Evolutionary conservation across 64 coral and sea anemone species (phyloP).

Genomic region (Pocillopora damicornis): DNA sequence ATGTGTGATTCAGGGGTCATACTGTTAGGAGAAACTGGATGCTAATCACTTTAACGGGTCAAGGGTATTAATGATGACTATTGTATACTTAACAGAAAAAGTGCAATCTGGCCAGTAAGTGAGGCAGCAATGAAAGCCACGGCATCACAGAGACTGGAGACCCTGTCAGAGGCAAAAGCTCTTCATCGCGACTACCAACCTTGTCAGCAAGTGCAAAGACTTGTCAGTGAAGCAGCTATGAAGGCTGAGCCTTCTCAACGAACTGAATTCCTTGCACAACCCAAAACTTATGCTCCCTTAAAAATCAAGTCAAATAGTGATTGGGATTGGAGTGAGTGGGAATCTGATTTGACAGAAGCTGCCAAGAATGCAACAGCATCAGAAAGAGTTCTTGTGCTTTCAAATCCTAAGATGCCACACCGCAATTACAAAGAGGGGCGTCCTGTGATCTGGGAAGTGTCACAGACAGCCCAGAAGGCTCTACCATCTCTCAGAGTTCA

Average conservation of each 20-base stretch:
- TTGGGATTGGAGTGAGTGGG: slow-evolving; percentile 99
- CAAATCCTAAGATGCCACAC: slow-evolving; percentile 80
- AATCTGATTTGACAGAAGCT: slow-evolving; percentile 75
- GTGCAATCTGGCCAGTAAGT: slow-evolving; percentile 86
- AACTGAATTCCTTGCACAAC: slow-evolving; percentile 64
- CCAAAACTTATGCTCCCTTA: slow-evolving; percentile 71
- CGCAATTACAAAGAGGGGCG: slow-evolving; percentile 87
- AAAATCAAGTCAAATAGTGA: slow-evolving; percentile 88
- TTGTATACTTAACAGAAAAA: slow-evolving; percentile 36
- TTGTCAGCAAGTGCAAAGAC: slow-evolving; percentile 73
- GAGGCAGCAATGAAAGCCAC: slow-evolving; percentile 64
- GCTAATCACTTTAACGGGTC: neutral
- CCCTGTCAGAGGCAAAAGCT: slow-evolving; percentile 74
- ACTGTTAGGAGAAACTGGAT: too few relatives aligned
- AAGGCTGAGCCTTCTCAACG: slow-evolving; percentile 61
- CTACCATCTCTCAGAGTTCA: slow-evolving; percentile 91
- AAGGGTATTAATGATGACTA: neutral
- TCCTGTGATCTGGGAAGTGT: slow-evolving; percentile 79
- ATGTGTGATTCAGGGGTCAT: too few relatives aligned
- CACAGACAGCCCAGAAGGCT: slow-evolving; percentile 70
- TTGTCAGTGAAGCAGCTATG: slow-evolving; percentile 71
- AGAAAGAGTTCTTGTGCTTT: slow-evolving; percentile 54
- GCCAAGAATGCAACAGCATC: slow-evolving; percentile 74
- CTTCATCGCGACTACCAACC: slow-evolving; percentile 79
- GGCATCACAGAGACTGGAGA: slow-evolving; percentile 63